phyloP scores from a whole-genome alignment of 2,888 invertebrate species.

The Hipparchia sbordonii region DNA sequence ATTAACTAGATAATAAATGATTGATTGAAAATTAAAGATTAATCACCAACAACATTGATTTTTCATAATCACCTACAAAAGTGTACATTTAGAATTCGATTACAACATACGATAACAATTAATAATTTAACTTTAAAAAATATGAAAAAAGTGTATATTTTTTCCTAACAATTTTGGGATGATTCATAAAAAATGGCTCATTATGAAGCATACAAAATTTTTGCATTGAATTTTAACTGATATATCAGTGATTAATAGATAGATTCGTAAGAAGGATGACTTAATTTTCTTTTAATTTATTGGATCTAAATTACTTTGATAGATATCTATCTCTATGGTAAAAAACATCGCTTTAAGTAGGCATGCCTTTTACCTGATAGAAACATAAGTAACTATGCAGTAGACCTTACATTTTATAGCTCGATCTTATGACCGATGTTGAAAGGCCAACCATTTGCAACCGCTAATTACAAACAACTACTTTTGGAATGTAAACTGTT shows the following conservation, averaged over 20 bases:
- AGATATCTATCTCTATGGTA: too few relatives aligned
- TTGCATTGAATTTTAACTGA: too few relatives aligned
- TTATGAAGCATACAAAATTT: neutral
- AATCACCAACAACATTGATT: neutral
- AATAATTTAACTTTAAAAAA: too few relatives aligned
- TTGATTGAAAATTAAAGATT: neutral
- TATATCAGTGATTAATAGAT: neutral
- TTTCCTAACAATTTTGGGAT: too few relatives aligned
- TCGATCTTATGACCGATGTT: neutral
- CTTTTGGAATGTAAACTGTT: conserved; percentile 3
- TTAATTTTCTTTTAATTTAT: neutral
- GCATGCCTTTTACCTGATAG: too few relatives aligned
- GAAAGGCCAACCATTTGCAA: neutral
- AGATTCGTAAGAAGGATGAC: neutral
- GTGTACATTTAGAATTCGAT: neutral
- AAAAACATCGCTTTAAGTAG: too few relatives aligned
- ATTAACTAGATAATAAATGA: conserved; percentile 1
- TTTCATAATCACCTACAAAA: neutral
- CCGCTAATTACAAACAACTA: neutral
- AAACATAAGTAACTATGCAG: too few relatives aligned
- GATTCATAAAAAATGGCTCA: too few relatives aligned
- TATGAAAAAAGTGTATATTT: too few relatives aligned
- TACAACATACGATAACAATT: neutral
- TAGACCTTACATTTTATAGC: too few relatives aligned
- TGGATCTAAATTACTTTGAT: neutral